Evolutionary conservation across 1,140 invertebrate genomes (phyloP).

Genomic region (Galleria mellonella): DNA sequence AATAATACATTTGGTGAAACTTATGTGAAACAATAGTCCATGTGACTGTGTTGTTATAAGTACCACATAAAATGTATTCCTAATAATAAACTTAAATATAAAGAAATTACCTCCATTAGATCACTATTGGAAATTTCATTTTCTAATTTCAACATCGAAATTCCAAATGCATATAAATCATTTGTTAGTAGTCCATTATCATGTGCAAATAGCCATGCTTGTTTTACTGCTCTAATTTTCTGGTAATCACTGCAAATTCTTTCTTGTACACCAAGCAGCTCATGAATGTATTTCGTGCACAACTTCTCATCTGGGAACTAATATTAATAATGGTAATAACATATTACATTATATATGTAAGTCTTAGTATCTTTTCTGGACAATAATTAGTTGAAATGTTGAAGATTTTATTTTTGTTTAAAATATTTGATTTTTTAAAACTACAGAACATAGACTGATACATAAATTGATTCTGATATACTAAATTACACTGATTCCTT

Average conservation of each 20-base stretch:
- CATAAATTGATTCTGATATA: too few species aligned
- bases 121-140: constrained; percentile 31
- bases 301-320: constrained; percentile 58
- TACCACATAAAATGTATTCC: too few species aligned
- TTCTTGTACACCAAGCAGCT: constrained; percentile 37
- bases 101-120: constrained; percentile 33
- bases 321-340: constrained; percentile 8
- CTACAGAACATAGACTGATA: too few species aligned
- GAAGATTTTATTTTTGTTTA: too few species aligned
- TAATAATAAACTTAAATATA: too few species aligned
- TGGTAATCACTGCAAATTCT: constrained; percentile 41
- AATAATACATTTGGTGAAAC: too few species aligned
- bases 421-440: too few species aligned
- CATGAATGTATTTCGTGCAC: constrained; percentile 53
- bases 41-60: too few species aligned
- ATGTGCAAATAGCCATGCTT: constrained; percentile 50
- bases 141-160: constrained; percentile 48
- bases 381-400: too few species aligned
- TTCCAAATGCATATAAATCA: constrained; percentile 60
- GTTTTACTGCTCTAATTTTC: constrained; percentile 48
- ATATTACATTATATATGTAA: not conserved
- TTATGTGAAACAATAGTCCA: too few species aligned
- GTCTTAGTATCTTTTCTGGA: too few species aligned
- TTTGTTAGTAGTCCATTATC: constrained; percentile 45
- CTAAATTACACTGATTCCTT: too few species aligned